phyloP scores from a whole-genome alignment of 2,888 invertebrate genomes.

The Margaritifera margaritifera region DNA sequence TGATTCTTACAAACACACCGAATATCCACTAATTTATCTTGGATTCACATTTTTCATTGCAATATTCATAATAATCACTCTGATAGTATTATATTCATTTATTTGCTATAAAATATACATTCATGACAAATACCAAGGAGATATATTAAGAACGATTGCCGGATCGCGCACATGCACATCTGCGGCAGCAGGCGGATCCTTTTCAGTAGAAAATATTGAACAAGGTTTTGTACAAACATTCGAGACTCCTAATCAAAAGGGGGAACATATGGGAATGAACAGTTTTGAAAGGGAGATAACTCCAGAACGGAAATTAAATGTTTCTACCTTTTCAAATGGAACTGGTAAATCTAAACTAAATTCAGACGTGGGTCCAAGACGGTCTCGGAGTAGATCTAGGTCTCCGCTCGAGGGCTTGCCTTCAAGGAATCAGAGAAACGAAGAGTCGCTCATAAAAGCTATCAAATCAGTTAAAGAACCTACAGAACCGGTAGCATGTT shows the following conservation, averaged over 20 bases:
- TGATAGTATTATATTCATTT: conserved; percentile 26
- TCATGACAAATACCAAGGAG: conserved; percentile 11
- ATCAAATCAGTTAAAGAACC: conserved; percentile 13
- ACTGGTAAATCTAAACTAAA: too few relatives aligned
- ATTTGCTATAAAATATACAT: conserved; percentile 28
- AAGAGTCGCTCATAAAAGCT: background rate
- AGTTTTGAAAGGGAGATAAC: too few relatives aligned
- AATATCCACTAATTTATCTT: conserved; percentile 44
- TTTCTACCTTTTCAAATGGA: too few relatives aligned
- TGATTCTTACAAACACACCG: conserved; percentile 36
- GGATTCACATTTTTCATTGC: conserved; percentile 24
- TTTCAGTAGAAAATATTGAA: too few relatives aligned
- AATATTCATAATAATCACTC: conserved; percentile 23
- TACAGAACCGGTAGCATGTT: background rate
- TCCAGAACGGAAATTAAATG: too few relatives aligned
- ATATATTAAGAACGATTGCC: background rate
- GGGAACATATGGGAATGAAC: too few relatives aligned
- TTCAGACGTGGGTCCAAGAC: too few relatives aligned
- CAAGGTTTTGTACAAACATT: background rate
- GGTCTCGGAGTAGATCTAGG: too few relatives aligned
- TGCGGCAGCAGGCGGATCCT: too few relatives aligned
- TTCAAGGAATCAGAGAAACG: background rate
- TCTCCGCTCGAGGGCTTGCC: background rate
- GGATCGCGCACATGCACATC: background rate
- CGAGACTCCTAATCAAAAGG: too few relatives aligned